Conservation (phyloP, 2,888 invertebrate genomes). For the Petrolisthes manimaculis region DNA sequence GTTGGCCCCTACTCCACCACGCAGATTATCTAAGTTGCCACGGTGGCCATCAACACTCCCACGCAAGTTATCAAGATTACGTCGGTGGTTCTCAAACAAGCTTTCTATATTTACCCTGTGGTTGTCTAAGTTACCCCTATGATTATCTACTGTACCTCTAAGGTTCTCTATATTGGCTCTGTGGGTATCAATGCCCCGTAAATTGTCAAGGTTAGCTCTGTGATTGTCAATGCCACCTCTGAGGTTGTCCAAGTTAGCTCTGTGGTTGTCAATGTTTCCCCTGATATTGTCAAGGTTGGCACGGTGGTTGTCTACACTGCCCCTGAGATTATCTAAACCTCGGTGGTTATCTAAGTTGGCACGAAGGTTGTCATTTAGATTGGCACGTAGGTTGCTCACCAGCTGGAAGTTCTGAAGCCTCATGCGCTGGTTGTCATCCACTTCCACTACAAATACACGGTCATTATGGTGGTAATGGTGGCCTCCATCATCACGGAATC, state of each 20-base stretch:
- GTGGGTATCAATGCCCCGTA: conserved; percentile 37
- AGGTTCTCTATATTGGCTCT: conserved; percentile 39
- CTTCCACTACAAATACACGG: conserved; percentile 68
- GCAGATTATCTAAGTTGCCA: not conserved
- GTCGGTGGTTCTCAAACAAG: conserved; percentile 26
- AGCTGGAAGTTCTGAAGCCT: conserved; percentile 59
- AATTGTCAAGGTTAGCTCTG: conserved; percentile 31
- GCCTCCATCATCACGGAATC: conserved; percentile 86
- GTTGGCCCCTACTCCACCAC: not conserved
- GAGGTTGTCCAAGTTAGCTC: conserved; percentile 1
- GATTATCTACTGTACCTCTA: conserved; percentile 33
- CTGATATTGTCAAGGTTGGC: conserved; percentile 21
- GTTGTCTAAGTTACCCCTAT: conserved; percentile 46
- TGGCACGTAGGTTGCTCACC: conserved; percentile 43
- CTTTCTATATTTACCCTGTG: conserved; percentile 41
- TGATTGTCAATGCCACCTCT: conserved; percentile 23
- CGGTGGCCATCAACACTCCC: conserved; percentile 6
- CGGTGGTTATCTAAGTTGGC: conserved; percentile 41
- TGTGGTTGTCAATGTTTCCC: conserved; percentile 29
- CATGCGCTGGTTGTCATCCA: conserved; percentile 64
- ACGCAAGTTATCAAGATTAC: conserved; percentile 24
- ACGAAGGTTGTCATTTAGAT: conserved; percentile 38
- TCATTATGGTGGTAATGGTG: conserved; percentile 67
- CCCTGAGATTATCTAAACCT: conserved; percentile 22
- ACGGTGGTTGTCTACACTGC: conserved; percentile 23